phyloP scores from a whole-genome alignment of 2,113 vertebrate genomes.

The Ploceus nigricollis region DNA sequence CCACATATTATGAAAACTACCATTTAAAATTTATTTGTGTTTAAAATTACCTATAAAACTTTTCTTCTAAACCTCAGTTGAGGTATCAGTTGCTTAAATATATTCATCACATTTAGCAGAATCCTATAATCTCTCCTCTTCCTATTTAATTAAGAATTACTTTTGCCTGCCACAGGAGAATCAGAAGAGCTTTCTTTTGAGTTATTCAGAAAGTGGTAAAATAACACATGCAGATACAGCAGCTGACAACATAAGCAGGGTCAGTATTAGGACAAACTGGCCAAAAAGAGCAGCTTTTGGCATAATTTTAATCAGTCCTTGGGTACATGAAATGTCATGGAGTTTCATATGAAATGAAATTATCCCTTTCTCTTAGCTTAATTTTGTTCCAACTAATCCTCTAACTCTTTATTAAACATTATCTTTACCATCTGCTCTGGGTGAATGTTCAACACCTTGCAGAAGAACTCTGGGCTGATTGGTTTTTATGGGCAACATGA shows the following conservation, averaged over 20 bases:
- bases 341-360: conserved; percentile 74
- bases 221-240: conserved; percentile 14
- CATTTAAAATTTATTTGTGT: conserved; percentile 71
- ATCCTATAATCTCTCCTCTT: conserved; percentile 58
- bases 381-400: conserved; percentile 72
- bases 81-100: conserved; percentile 66
- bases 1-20: conserved; percentile 57
- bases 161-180: conserved; percentile 63
- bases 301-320: conserved; percentile 66
- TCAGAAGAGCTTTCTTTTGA: conserved; percentile 56
- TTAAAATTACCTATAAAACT: conserved; percentile 38
- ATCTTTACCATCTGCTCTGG: conserved; percentile 78
- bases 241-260: conserved; percentile 45
- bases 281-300: conserved; percentile 56
- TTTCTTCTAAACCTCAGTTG: conserved; percentile 45
- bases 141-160: conserved; percentile 69
- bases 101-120: conserved; percentile 67
- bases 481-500: conserved; percentile 74
- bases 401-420: conserved; percentile 82
- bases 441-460: conserved; percentile 64
- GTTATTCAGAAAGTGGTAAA: conserved; percentile 60
- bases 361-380: conserved; percentile 71
- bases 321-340: conserved; percentile 71
- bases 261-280: conserved; percentile 45
- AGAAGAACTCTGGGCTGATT: conserved; percentile 67